Conservation (phyloP, 2,797 vertebrate species). For the Psittacula derbiana region DNA sequence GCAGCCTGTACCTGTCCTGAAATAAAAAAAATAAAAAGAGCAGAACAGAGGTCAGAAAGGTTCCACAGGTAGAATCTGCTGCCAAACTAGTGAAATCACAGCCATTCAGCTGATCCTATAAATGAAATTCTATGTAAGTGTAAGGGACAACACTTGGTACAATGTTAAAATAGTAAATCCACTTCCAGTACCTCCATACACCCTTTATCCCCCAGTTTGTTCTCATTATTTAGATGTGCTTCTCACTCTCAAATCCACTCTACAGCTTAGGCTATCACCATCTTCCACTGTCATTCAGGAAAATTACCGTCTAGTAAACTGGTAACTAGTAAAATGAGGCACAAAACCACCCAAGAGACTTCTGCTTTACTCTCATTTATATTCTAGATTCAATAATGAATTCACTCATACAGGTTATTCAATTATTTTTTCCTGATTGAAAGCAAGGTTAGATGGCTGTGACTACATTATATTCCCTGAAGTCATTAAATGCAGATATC, state of each 20-base stretch:
- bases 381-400: background rate
- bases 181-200: background rate
- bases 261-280: background rate
- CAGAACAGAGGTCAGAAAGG: background rate
- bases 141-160: background rate
- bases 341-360: background rate
- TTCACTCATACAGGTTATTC: background rate
- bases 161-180: background rate
- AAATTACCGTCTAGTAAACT: background rate
- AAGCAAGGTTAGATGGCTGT: background rate
- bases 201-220: background rate
- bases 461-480: background rate
- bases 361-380: background rate
- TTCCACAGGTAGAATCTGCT: background rate
- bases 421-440: background rate
- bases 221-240: background rate
- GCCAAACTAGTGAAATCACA: background rate
- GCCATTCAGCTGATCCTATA: background rate
- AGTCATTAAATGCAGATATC: background rate
- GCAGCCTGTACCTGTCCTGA: background rate
- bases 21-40: background rate
- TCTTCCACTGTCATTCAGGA: background rate
- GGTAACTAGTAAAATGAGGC: background rate
- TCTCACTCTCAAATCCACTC: background rate
- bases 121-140: slow-evolving; percentile 3